phyloP scores from a whole-genome alignment of 2,888 invertebrate species.

The Cephus spinipes region DNA sequence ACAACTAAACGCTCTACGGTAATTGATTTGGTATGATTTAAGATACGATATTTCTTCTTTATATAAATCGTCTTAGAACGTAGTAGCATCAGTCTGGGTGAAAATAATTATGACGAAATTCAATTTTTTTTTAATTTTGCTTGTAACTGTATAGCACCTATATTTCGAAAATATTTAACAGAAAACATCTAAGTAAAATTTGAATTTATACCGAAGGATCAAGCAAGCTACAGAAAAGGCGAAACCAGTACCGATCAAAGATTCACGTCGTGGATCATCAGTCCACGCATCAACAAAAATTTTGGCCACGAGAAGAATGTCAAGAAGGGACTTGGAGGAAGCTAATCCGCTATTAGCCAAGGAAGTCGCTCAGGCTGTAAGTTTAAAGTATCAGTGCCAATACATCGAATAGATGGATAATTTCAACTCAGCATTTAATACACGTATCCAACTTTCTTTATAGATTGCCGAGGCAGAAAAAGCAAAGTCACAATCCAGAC shows the following conservation, averaged over 20 bases:
- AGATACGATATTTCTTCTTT: not conserved
- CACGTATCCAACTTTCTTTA: not conserved
- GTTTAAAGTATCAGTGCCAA: not conserved
- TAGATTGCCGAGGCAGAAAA: slow-evolving; percentile 50
- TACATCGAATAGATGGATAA: not conserved
- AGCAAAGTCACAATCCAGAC: slow-evolving; percentile 49
- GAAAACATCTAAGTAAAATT: not conserved
- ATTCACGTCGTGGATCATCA: slow-evolving; percentile 38
- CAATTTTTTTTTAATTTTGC: not conserved
- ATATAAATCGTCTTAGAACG: not conserved
- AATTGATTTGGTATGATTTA: not conserved
- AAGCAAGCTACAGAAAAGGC: slow-evolving; percentile 55
- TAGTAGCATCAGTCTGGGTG: not conserved
- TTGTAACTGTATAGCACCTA: not conserved
- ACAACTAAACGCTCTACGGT: not conserved
- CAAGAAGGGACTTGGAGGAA: slow-evolving; percentile 54
- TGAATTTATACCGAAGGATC: slow-evolving; percentile 38
- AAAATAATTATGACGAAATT: not conserved
- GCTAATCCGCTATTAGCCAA: slow-evolving; percentile 50
- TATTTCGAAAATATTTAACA: not conserved
- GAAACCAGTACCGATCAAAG: slow-evolving; percentile 29
- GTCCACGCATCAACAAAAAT: slow-evolving; percentile 44
- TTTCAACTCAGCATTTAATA: not conserved
- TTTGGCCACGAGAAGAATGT: slow-evolving; percentile 44
- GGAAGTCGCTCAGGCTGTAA: slow-evolving; percentile 48